Conservation (phyloP, 2,113 vertebrate species). For the Columbina picui region DNA sequence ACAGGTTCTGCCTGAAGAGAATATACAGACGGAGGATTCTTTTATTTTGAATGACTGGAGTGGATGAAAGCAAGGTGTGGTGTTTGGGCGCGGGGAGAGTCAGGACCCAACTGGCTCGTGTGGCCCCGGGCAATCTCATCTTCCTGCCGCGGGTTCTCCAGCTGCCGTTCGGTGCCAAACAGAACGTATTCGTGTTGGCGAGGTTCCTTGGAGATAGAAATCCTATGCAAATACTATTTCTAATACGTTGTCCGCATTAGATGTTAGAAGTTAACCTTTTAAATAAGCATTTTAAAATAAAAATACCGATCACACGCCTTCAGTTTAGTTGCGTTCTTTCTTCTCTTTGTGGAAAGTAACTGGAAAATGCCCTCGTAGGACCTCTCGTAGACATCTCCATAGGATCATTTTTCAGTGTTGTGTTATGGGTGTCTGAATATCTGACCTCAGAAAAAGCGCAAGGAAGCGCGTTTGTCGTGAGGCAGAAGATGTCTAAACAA, state of each 20-base stretch:
- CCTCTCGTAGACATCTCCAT: neutral
- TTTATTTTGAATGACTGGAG: slow-evolving; percentile 51
- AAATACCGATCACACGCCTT: accelerated
- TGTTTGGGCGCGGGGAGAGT: neutral
- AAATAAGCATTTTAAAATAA: neutral
- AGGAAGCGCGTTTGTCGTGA: neutral
- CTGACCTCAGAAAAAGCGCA: neutral
- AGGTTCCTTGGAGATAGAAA: neutral
- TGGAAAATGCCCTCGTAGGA: neutral
- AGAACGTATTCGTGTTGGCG: accelerated
- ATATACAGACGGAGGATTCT: neutral
- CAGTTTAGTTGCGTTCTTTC: neutral
- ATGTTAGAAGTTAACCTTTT: neutral
- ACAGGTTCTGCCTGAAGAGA: slow-evolving; percentile 64
- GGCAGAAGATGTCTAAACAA: neutral
- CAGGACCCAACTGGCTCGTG: slow-evolving; percentile 42
- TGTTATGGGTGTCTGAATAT: neutral
- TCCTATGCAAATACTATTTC: accelerated
- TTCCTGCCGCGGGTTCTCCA: neutral
- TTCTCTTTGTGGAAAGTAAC: neutral
- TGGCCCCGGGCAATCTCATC: slow-evolving; percentile 29
- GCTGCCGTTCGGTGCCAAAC: neutral
- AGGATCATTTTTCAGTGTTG: accelerated
- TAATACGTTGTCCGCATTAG: neutral
- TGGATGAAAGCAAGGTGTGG: slow-evolving; percentile 63